Percentiles rank a stretch among this genome's conserved stretches.
Conservation (phyloP, 2,797 vertebrate genomes). For the Hypotaenidia okinawae region DNA sequence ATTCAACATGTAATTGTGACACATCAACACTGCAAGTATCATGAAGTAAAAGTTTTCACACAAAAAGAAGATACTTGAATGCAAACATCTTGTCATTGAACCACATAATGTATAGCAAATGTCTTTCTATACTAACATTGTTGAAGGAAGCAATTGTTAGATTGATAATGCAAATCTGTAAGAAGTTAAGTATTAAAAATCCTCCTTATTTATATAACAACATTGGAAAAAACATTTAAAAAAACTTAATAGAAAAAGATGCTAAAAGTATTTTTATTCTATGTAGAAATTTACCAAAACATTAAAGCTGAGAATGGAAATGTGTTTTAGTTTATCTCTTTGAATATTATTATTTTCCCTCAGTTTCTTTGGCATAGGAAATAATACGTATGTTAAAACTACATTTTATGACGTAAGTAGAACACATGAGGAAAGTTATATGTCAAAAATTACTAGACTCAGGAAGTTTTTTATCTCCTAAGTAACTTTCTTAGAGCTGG, state of each 20-base stretch:
- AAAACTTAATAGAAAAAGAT: not conserved
- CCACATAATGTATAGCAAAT: not conserved
- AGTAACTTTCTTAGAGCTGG: not conserved
- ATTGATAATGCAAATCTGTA: not conserved
- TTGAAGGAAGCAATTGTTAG: not conserved
- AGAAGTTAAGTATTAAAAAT: not conserved
- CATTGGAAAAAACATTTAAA: not conserved
- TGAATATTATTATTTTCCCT: not conserved
- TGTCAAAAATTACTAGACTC: not conserved
- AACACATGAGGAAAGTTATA: not conserved
- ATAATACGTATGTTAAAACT: not conserved
- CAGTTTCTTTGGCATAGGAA: accelerated
- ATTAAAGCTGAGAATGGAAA: not conserved
- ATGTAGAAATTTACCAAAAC: not conserved
- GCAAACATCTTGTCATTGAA: not conserved
- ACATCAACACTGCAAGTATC: not conserved
- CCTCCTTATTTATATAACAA: not conserved
- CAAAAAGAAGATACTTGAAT: not conserved
- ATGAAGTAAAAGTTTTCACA: not conserved
- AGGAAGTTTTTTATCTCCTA: not conserved
- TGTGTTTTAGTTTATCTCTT: not conserved
- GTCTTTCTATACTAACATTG: not conserved
- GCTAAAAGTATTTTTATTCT: not conserved
- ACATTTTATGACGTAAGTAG: not conserved
- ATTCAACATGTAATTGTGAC: not conserved